Evolutionary conservation across 2,113 vertebrate species (phyloP), one percentile per base, ranked within the genome.

Genomic region (Uropsilus gracilis): DNA sequence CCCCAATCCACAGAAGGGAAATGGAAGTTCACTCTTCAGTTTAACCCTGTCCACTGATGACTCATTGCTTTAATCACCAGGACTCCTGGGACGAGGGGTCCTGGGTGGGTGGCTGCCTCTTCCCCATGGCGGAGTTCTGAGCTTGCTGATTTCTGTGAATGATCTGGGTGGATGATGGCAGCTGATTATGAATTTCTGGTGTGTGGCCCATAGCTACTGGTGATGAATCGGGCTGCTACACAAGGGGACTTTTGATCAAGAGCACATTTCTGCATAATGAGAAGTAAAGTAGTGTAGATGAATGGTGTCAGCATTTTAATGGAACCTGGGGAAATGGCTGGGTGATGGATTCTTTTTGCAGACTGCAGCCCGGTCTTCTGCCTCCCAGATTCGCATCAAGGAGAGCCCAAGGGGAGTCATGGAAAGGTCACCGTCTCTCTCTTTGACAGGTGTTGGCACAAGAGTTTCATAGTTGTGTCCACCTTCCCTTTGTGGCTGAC

Each of bases 251-350:
- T 97, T 93, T 94, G 96, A 97, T 97, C 95, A 94, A 93, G 87
- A 95, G 91, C 84, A 95, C 89, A 90, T 95, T 93, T 94, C 94
- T 80, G 76, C 87, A 97, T 96, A 97, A 96, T 96, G 86, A 97
- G 80, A 87, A 95, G 89, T 91, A 94, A 97, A 93, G 89, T 89
- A 93, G 89, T 64, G 30, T 61, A 97, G 97, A 97, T 95, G 91
- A 97, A 97, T 93, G 95, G 93, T 96, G 95, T 96, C 95, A 94
- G 95, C 34, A 86, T 87, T 97, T 95, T 97, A 95, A 96, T 93
- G 84, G 96, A 87, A 95, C 66, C 53, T 93, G 86, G 71, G 84
- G 78, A 96, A 96, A 94, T 46, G 84, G 89, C 71, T 93, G 81
- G 71, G 66, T 91, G 96, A 97, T 94, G 76, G 96, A 95, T 97